A percentile compares a stretch with the other conserved stretches of the same genome.
Conservation (phyloP, 2,888 invertebrate species). For the Perithous albicinctus region DNA sequence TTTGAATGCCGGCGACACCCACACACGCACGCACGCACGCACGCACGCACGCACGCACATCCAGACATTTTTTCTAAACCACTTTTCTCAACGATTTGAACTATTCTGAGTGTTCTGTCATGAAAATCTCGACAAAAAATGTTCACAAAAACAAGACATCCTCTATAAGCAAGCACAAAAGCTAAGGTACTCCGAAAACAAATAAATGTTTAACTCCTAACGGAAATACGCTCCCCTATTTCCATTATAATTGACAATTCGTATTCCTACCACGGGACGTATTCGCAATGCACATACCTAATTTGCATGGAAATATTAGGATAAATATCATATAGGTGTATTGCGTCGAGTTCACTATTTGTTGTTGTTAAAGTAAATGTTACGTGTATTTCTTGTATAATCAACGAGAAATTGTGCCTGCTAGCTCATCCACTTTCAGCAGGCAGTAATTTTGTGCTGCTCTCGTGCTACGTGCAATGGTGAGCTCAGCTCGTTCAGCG, state of each 20-base stretch:
- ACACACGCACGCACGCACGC: too few relatives aligned
- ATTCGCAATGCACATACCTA: background rate
- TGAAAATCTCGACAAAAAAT: too few relatives aligned
- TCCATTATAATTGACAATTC: background rate
- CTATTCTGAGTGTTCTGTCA: too few relatives aligned
- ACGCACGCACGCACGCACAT: too few relatives aligned
- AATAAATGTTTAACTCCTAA: background rate
- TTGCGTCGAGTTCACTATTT: background rate
- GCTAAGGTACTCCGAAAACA: background rate
- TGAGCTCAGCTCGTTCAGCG: constrained; percentile 28
- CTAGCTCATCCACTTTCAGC: background rate
- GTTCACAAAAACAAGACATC: too few relatives aligned
- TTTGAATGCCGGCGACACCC: too few relatives aligned
- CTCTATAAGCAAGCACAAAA: too few relatives aligned
- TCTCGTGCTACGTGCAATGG: constrained; percentile 8
- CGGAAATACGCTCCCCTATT: background rate
- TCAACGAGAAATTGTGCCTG: background rate
- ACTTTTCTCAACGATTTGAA: too few relatives aligned
- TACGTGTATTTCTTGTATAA: background rate
- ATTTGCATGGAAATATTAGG: too few relatives aligned
- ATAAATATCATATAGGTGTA: background rate
- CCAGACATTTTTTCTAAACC: too few relatives aligned
- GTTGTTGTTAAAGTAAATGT: background rate
- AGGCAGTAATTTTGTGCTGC: background rate
- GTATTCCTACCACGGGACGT: background rate